Conservation (phyloP, 1,140 invertebrate species). For the Macrocentrus cingulum region DNA sequence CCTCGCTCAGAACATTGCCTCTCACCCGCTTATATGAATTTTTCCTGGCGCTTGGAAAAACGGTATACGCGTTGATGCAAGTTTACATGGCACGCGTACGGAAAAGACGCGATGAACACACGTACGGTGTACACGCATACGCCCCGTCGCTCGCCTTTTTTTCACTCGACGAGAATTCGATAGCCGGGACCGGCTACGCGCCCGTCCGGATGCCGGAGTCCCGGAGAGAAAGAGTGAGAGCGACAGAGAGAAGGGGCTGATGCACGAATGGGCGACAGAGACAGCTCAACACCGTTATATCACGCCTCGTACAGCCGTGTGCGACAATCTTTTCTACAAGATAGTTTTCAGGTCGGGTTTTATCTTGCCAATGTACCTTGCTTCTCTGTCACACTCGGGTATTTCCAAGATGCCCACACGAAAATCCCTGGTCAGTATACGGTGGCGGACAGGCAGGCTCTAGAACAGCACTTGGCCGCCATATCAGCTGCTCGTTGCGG, state of each 20-base stretch:
- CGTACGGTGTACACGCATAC: slow-evolving; percentile 25
- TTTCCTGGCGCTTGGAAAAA: background rate
- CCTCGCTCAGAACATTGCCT: too few relatives aligned
- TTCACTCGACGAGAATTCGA: slow-evolving; percentile 32
- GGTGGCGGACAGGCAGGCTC: slow-evolving; percentile 25
- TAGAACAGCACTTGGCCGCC: slow-evolving; percentile 32
- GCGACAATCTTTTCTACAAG: slow-evolving; percentile 19
- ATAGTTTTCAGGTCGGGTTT: too few relatives aligned
- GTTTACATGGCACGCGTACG: background rate
- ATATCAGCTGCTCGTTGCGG: slow-evolving; percentile 42
- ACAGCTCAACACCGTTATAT: slow-evolving; percentile 42
- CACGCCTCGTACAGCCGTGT: slow-evolving; percentile 34
- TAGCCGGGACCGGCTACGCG: slow-evolving; percentile 31
- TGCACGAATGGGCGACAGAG: slow-evolving; percentile 22
- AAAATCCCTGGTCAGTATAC: too few relatives aligned
- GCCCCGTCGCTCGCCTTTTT: slow-evolving; percentile 25
- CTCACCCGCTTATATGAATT: background rate
- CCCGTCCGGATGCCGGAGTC: slow-evolving; percentile 29
- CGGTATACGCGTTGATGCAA: background rate
- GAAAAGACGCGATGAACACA: slow-evolving; percentile 6
- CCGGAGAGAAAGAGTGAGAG: slow-evolving; percentile 26
- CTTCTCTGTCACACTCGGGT: too few relatives aligned
- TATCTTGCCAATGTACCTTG: too few relatives aligned
- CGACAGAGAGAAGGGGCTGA: slow-evolving; percentile 19
- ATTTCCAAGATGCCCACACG: too few relatives aligned